These are phyloP conservation scores for Brotula barbata DNA, from an alignment of 2,797 vertebrate genomes.

Conservation along the genomic window DNA sequence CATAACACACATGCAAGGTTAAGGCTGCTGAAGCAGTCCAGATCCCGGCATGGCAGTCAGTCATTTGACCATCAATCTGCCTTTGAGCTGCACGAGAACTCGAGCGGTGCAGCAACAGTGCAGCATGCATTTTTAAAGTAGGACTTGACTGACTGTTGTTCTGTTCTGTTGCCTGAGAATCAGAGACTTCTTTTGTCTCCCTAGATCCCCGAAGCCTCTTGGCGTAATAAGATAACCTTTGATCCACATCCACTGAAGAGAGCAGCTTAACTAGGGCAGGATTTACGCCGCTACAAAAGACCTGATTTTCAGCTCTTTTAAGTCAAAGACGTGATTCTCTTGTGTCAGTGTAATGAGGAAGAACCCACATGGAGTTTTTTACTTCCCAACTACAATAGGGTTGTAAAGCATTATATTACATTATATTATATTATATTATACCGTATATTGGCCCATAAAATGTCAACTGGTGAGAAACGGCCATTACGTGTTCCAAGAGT, in stretches of 20 bases:
- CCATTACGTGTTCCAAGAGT: too few species aligned
- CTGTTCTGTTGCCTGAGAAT: conserved; percentile 49
- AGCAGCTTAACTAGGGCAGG: conserved; percentile 58
- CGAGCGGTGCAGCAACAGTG: conserved; percentile 5
- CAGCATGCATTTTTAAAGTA: conserved; percentile 35
- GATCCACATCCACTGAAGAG: conserved; percentile 48
- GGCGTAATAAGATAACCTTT: conserved; percentile 59
- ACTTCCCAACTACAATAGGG: conserved; percentile 5
- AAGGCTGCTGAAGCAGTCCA: too few species aligned
- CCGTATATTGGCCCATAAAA: too few species aligned
- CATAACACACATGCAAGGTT: too few species aligned
- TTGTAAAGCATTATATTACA: conserved; percentile 18
- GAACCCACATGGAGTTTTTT: conserved; percentile 22
- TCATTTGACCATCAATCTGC: conserved; percentile 7
- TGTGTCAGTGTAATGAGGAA: conserved; percentile 21
- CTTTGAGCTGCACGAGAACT: conserved; percentile 13
- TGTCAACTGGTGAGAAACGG: too few species aligned
- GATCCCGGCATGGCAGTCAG: too few species aligned
- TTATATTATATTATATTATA: too few species aligned
- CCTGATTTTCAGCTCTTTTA: conserved; percentile 53
- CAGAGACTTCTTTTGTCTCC: conserved; percentile 27
- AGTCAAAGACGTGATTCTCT: conserved; percentile 44
- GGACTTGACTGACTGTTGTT: conserved; percentile 37
- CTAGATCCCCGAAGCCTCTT: conserved; percentile 34
- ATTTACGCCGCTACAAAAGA: conserved; percentile 57